phyloP scores from a whole-genome alignment of 1,140 invertebrate species.

The Microplitis mediator region DNA sequence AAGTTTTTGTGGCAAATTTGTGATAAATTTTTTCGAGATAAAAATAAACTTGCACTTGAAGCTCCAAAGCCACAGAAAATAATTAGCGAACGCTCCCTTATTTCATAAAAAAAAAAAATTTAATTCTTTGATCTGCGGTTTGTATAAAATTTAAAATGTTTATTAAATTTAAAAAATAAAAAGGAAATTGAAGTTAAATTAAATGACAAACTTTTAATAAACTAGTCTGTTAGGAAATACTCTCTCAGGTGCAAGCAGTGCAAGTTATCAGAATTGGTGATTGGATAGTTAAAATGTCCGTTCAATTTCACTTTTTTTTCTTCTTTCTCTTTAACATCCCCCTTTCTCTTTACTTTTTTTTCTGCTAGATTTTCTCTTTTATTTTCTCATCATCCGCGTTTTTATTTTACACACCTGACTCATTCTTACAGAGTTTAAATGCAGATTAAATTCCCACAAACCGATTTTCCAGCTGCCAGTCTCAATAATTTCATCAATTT shows the following conservation, averaged over 20 bases:
- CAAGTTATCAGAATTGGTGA: background rate
- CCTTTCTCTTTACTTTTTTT: background rate
- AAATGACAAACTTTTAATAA: background rate
- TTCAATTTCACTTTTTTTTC: background rate
- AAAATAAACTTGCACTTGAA: no score
- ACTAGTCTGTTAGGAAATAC: background rate
- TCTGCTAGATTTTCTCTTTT: background rate
- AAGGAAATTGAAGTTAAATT: no score
- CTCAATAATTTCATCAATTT: no score
- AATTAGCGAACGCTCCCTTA: no score
- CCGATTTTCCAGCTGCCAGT: background rate
- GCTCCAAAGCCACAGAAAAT: no score
- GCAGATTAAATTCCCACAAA: background rate
- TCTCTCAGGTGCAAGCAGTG: background rate
- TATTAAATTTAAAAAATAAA: no score
- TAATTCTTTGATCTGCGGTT: no score
- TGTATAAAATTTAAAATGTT: no score
- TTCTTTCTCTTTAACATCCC: no score
- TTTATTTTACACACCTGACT: background rate
- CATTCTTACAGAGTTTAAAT: constrained; percentile 1
- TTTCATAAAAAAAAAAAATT: no score
- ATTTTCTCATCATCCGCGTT: background rate
- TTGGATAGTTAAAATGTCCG: background rate
- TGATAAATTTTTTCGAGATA: no score
- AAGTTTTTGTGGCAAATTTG: no score